phyloP scores from a whole-genome alignment of 2,797 vertebrate species.

The Podarcis lilfordi region DNA sequence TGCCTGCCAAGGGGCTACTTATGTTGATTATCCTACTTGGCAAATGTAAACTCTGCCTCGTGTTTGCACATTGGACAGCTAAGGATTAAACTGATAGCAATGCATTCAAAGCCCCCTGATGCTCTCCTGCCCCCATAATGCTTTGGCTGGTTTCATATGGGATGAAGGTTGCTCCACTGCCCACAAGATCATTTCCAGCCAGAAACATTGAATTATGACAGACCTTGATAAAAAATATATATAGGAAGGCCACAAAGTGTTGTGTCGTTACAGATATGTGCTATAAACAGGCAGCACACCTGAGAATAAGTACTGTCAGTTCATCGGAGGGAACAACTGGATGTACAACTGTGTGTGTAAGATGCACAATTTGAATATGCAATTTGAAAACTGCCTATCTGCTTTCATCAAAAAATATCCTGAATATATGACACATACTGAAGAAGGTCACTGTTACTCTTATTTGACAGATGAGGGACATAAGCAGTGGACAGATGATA shows the following conservation, averaged over 20 bases:
- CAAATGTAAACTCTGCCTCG: neutral
- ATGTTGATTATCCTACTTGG: neutral
- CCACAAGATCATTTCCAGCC: neutral
- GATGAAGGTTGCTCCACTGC: neutral
- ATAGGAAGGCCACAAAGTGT: neutral
- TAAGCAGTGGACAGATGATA: too few relatives aligned
- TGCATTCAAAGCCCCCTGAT: neutral
- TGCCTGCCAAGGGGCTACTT: neutral
- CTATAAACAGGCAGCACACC: too few relatives aligned
- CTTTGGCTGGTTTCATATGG: neutral
- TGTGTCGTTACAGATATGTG: neutral
- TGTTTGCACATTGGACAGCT: neutral
- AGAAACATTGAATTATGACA: neutral
- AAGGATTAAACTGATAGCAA: neutral
- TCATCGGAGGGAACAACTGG: too few relatives aligned
- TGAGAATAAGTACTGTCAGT: too few relatives aligned
- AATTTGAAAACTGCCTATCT: neutral
- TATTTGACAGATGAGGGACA: neutral
- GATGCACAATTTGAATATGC: neutral
- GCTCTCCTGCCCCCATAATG: rapidly evolving
- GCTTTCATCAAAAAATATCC: neutral
- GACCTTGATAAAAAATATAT: neutral
- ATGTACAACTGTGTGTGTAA: neutral
- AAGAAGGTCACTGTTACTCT: neutral
- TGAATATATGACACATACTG: neutral